phyloP scores from a whole-genome alignment of 2,113 vertebrate species.

The Nymphicus hollandicus region DNA sequence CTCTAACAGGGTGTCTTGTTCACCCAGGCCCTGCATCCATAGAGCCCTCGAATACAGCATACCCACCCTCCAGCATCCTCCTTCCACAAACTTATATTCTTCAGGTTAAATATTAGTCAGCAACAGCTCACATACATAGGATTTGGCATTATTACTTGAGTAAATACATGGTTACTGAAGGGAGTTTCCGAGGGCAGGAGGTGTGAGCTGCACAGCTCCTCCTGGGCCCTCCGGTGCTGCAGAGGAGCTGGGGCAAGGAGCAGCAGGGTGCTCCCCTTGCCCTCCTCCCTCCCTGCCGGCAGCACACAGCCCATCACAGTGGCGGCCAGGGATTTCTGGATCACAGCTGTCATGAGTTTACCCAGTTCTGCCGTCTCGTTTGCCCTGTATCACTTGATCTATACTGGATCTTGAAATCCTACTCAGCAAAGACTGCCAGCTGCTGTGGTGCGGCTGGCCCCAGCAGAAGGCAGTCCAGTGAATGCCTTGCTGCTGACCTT shows the following conservation, averaged over 20 bases:
- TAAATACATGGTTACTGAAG: neutral
- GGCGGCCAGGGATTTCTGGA: neutral
- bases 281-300: neutral
- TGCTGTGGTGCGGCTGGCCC: neutral
- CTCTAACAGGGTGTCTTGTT: neutral
- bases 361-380: fast-evolving
- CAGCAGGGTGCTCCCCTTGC: neutral
- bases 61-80: neutral
- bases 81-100: neutral
- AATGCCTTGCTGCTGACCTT: neutral
- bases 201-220: neutral
- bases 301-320: neutral
- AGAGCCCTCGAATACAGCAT: neutral
- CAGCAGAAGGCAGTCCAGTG: neutral
- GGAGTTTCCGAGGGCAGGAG: neutral
- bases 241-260: neutral
- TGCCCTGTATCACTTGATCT: neutral
- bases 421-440: neutral
- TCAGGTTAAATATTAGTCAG: neutral
- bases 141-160: neutral
- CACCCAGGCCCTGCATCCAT: neutral
- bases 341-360: neutral
- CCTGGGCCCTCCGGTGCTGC: fast-evolving
- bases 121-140: neutral
- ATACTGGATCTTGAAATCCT: neutral